phyloP scores from a whole-genome alignment of 2,797 vertebrate genomes.

The Muscicapa striata region DNA sequence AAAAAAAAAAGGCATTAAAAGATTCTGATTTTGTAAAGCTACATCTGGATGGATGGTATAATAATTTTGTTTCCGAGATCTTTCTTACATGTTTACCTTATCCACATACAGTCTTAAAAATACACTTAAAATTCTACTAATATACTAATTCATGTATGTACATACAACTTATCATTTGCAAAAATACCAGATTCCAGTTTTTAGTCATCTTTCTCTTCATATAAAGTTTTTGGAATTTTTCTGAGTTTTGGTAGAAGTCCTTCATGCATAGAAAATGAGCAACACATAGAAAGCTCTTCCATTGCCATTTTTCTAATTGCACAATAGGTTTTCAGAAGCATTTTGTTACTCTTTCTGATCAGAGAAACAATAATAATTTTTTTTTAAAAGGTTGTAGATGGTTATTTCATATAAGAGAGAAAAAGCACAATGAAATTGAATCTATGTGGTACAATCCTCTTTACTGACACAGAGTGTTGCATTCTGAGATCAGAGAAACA shows the following conservation, averaged over 20 bases:
- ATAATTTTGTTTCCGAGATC: neutral
- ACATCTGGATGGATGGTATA: neutral
- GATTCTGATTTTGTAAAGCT: neutral
- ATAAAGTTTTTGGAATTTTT: neutral
- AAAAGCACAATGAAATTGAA: neutral
- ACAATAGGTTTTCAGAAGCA: neutral
- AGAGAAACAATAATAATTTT: neutral
- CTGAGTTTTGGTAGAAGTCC: neutral
- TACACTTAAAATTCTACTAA: neutral
- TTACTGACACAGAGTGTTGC: neutral
- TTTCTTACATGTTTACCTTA: neutral
- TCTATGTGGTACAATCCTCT: neutral
- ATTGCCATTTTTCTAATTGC: neutral
- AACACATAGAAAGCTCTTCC: neutral
- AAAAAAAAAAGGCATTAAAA: neutral
- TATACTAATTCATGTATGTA: neutral
- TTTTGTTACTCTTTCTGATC: neutral
- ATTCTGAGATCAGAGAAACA: neutral
- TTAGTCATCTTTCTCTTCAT: neutral
- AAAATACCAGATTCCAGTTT: neutral
- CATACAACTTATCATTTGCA: neutral
- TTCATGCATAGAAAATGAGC: neutral
- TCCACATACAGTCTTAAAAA: neutral
- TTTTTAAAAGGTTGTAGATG: neutral
- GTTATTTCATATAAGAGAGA: neutral